phyloP scores from a whole-genome alignment of 2,888 invertebrate genomes.

The Athripsodes cinereus region DNA sequence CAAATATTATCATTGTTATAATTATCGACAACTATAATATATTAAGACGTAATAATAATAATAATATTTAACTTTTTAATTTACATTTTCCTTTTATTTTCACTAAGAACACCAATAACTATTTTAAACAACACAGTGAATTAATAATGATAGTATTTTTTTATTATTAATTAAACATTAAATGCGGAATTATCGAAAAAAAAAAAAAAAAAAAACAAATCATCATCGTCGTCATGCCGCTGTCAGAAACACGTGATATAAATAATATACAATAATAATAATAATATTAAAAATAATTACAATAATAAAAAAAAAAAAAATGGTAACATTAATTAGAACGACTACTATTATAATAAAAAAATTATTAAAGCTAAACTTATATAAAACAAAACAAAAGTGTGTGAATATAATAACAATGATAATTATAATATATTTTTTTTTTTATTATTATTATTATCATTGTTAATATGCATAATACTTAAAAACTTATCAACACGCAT shows the following conservation, averaged over 20 bases:
- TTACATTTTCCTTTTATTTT: neutral
- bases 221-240: constrained; percentile 7
- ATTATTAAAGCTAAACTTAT: neutral
- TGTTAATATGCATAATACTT: neutral
- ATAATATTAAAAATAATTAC: neutral
- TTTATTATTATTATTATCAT: no score
- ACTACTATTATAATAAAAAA: constrained; percentile 10
- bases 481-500: neutral
- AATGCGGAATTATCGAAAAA: constrained; percentile 13
- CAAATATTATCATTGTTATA: neutral
- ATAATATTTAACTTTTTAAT: no score
- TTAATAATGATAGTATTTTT: neutral
- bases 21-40: no score
- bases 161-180: constrained; percentile 6
- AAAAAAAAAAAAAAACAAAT: no score
- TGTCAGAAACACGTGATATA: constrained; percentile 10
- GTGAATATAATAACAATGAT: neutral
- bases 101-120: neutral
- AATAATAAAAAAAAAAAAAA: constrained; percentile 3
- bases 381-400: neutral
- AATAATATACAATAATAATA: no score
- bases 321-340: constrained; percentile 20
- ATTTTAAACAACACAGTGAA: neutral
- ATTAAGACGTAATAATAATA: no score
- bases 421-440: no score